Conservation (phyloP, 2,888 invertebrate species). For the Conistra vaccinii region DNA sequence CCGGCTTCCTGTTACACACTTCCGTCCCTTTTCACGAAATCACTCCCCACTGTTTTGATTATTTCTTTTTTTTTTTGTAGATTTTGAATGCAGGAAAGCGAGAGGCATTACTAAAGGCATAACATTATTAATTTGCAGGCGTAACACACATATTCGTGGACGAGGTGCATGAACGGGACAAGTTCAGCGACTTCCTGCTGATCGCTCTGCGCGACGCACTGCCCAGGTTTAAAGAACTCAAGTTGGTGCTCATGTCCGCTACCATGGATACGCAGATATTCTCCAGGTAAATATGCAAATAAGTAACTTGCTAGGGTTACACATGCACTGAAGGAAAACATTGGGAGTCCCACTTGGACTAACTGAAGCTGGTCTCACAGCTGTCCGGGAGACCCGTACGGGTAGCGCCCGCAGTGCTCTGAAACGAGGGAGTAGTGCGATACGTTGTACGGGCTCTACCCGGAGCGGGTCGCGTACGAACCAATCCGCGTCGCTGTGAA, state of each 20-base stretch:
- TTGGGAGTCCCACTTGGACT: not conserved
- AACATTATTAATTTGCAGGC: constrained; percentile 74
- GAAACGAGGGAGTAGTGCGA: too few relatives aligned
- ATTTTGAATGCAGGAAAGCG: too few relatives aligned
- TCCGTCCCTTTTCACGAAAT: too few relatives aligned
- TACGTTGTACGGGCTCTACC: too few relatives aligned
- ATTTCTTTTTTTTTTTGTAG: too few relatives aligned
- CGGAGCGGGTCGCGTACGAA: too few relatives aligned
- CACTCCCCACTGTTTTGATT: too few relatives aligned
- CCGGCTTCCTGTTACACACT: too few relatives aligned
- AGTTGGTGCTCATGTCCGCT: constrained; percentile 98
- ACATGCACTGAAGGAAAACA: not conserved
- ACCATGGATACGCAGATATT: constrained; percentile 96
- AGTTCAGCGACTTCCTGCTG: constrained; percentile 97
- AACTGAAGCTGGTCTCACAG: too few relatives aligned
- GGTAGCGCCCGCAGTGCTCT: too few relatives aligned
- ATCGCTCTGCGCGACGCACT: constrained; percentile 95
- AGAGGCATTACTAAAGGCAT: not conserved
- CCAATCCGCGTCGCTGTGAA: too few relatives aligned
- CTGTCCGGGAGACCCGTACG: too few relatives aligned
- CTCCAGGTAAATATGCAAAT: constrained; percentile 83
- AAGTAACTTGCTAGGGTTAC: not conserved
- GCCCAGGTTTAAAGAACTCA: constrained; percentile 93
- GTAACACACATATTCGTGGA: constrained; percentile 97
- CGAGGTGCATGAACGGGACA: constrained; percentile 98